A percentile compares a stretch with the other conserved stretches of the same genome.
phyloP scores from a whole-genome alignment of 2,888 invertebrate species.

The Chrysolina oricalcia region DNA sequence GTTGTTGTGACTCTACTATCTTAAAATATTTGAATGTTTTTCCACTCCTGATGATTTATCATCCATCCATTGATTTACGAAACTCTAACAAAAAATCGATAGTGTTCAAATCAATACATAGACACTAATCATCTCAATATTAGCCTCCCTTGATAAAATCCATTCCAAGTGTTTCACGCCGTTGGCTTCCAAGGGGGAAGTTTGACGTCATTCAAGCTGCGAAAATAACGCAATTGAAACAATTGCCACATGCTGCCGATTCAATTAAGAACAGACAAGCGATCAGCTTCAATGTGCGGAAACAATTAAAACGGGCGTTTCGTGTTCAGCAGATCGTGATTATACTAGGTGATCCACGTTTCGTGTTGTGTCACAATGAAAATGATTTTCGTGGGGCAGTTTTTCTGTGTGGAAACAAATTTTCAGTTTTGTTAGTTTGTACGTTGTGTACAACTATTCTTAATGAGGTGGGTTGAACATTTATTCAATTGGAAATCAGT shows the following conservation, averaged over 20 bases:
- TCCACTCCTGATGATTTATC: too few species aligned
- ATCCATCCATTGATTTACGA: too few species aligned
- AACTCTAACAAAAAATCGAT: background rate
- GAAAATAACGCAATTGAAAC: slow-evolving; percentile 1
- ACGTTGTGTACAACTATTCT: too few species aligned
- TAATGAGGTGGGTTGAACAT: too few species aligned
- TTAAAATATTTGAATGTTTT: too few species aligned
- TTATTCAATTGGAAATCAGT: too few species aligned
- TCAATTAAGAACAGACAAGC: slow-evolving; percentile 17
- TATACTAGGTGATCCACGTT: background rate
- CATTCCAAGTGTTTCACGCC: background rate
- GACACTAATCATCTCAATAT: background rate
- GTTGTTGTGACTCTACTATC: too few species aligned
- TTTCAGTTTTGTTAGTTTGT: too few species aligned
- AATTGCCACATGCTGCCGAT: slow-evolving; percentile 19
- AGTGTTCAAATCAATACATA: background rate
- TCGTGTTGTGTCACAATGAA: too few species aligned
- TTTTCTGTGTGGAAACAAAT: too few species aligned
- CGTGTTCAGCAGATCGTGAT: slow-evolving; percentile 3
- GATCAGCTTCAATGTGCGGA: slow-evolving; percentile 15
- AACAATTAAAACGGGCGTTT: slow-evolving; percentile 16
- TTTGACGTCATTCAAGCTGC: slow-evolving; percentile 6
- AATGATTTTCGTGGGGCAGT: too few species aligned
- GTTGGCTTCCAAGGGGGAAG: background rate
- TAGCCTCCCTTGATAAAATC: background rate